These are phyloP conservation scores for Parnassius apollo DNA, from an alignment of 2,888 invertebrate genomes.

Conservation along the genomic window DNA sequence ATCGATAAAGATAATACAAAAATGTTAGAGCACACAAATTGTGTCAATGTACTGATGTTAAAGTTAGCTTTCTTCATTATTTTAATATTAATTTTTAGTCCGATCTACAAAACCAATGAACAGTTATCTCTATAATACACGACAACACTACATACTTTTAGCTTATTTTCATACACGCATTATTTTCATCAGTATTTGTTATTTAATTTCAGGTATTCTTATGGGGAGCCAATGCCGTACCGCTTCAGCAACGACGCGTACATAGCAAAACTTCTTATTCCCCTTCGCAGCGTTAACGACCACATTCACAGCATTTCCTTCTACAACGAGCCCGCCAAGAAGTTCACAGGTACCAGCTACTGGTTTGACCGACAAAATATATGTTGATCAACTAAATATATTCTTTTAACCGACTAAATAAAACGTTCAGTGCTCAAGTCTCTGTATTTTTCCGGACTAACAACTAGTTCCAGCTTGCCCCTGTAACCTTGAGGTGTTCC, in stretches of 20 bases:
- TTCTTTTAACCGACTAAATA: slow-evolving; percentile 31
- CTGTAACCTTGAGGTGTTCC: slow-evolving; percentile 72
- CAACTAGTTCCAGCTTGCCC: slow-evolving; percentile 59
- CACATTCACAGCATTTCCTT: slow-evolving; percentile 83
- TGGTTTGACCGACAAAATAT: slow-evolving; percentile 32
- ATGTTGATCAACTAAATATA: slow-evolving; percentile 25
- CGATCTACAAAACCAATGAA: too few relatives aligned
- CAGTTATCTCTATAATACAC: too few relatives aligned
- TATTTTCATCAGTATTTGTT: not conserved
- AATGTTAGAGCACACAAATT: too few relatives aligned
- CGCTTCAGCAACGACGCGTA: slow-evolving; percentile 87
- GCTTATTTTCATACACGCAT: too few relatives aligned
- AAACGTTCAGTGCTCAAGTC: slow-evolving; percentile 30
- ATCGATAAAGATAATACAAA: too few relatives aligned
- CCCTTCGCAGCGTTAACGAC: slow-evolving; percentile 82
- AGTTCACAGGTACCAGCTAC: slow-evolving; percentile 82
- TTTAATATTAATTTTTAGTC: too few relatives aligned
- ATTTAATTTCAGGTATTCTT: slow-evolving; percentile 69
- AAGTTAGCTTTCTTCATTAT: too few relatives aligned
- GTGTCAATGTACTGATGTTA: too few relatives aligned
- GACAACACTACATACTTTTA: too few relatives aligned
- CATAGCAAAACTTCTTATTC: slow-evolving; percentile 84
- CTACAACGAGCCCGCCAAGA: slow-evolving; percentile 85
- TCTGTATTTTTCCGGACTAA: slow-evolving; percentile 56
- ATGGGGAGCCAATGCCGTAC: slow-evolving; percentile 79